These are phyloP conservation scores for Beaufortia kweichowensis DNA, from an alignment of 2,113 vertebrate genomes.

Conservation along the genomic window DNA sequence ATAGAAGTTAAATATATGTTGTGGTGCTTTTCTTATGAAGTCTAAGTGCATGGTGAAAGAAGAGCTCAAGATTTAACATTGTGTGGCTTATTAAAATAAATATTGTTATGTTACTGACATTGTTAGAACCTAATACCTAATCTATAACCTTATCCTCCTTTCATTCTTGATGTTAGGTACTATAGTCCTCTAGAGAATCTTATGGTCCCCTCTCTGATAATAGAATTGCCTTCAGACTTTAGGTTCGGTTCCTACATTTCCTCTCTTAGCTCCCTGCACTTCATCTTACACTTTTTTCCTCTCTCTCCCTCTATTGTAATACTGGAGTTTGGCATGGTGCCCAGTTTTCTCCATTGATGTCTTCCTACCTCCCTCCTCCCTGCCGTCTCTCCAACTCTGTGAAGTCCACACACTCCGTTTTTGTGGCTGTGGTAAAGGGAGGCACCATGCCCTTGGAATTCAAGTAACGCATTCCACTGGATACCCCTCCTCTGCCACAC, in stretches of 20 bases:
- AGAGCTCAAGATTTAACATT: no score
- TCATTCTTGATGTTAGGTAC: conserved; percentile 11
- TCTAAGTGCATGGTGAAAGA: neutral
- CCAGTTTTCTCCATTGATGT: conserved; percentile 49
- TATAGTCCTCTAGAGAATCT: conserved; percentile 13
- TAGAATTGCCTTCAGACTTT: conserved; percentile 51
- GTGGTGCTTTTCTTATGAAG: neutral
- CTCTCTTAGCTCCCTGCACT: conserved; percentile 29
- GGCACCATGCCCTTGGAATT: conserved; percentile 62
- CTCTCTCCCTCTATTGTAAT: conserved; percentile 34
- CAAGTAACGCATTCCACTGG: conserved; percentile 55
- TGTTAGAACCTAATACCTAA: neutral
- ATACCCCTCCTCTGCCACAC: conserved; percentile 31
- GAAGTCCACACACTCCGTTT: conserved; percentile 49
- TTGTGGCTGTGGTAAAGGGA: conserved; percentile 64
- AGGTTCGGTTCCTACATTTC: conserved; percentile 11
- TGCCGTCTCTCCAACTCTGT: neutral
- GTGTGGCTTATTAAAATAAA: neutral
- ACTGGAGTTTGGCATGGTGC: conserved; percentile 48
- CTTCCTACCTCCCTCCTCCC: conserved; percentile 48
- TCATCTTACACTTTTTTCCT: neutral
- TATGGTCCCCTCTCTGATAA: conserved; percentile 35
- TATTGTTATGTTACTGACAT: neutral
- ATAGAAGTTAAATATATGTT: neutral
- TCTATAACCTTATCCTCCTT: neutral